phyloP scores from a whole-genome alignment of 2,797 vertebrate species.

The Gorsachius magnificus region DNA sequence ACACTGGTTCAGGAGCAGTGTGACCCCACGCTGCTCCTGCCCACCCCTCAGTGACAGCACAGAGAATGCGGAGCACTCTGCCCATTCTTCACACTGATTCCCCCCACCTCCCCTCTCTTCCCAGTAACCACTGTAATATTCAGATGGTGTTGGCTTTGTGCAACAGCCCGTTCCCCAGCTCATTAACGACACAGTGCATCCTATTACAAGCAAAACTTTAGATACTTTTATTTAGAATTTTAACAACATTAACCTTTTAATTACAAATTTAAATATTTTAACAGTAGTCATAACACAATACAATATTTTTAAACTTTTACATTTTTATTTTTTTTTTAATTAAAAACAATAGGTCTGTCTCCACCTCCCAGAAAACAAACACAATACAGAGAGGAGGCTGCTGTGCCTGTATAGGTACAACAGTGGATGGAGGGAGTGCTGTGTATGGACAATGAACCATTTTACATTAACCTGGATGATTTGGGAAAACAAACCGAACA shows the following conservation, averaged over 20 bases:
- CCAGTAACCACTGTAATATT: background rate
- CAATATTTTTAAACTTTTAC: conserved; percentile 65
- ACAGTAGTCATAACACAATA: conserved; percentile 70
- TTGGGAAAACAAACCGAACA: conserved; percentile 44
- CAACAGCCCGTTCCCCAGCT: conserved; percentile 46
- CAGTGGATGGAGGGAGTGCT: conserved; percentile 56
- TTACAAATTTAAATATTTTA: conserved; percentile 73
- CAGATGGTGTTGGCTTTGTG: background rate
- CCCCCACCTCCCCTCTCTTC: background rate
- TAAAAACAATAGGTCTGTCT: conserved; percentile 66
- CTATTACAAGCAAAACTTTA: conserved; percentile 72
- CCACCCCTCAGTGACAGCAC: background rate
- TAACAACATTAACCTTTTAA: conserved; percentile 71
- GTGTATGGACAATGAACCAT: conserved; percentile 53
- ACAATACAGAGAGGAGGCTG: conserved; percentile 61
- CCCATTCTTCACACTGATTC: background rate
- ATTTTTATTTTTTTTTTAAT: conserved; percentile 44
- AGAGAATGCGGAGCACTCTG: background rate
- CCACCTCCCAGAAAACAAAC: conserved; percentile 63
- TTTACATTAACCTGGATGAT: conserved; percentile 47
- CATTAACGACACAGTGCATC: conserved; percentile 68
- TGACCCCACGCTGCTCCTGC: background rate
- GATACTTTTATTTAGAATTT: conserved; percentile 74
- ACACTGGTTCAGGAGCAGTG: background rate
- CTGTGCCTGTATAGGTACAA: conserved; percentile 53